Conservation (phyloP, 2,113 vertebrate species). For the Addax nasomaculatus region DNA sequence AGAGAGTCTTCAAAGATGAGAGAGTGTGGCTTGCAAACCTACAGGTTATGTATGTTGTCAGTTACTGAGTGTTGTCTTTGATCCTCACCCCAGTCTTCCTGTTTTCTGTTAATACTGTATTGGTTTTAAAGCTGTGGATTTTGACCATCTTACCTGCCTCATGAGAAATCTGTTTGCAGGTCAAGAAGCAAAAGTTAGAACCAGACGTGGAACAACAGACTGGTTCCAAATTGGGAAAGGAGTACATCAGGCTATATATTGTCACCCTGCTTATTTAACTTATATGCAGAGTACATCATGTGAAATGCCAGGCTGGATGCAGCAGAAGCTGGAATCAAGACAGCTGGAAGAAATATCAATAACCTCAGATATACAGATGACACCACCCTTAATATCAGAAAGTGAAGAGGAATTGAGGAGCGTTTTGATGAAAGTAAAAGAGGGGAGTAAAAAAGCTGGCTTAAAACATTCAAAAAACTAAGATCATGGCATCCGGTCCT, state of each 20-base stretch:
- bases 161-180: not conserved
- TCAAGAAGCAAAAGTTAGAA: not conserved
- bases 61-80: not conserved
- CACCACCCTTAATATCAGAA: not conserved
- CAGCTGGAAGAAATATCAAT: not conserved
- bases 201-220: not conserved
- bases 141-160: not conserved
- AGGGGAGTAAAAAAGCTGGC: not conserved
- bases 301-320: not conserved
- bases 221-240: not conserved
- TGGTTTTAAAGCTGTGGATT: not conserved
- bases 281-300: not conserved
- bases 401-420: not conserved
- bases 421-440: not conserved
- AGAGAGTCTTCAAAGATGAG: not conserved
- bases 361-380: not conserved
- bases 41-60: not conserved
- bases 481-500: not conserved
- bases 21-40: not conserved
- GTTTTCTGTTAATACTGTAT: not conserved
- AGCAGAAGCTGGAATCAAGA: not conserved
- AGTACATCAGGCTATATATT: not conserved
- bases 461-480: not conserved
- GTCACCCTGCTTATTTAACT: not conserved
- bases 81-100: not conserved